Evolutionary conservation across 2,797 vertebrate genomes (phyloP).

Genomic region (Natrix natrix): DNA sequence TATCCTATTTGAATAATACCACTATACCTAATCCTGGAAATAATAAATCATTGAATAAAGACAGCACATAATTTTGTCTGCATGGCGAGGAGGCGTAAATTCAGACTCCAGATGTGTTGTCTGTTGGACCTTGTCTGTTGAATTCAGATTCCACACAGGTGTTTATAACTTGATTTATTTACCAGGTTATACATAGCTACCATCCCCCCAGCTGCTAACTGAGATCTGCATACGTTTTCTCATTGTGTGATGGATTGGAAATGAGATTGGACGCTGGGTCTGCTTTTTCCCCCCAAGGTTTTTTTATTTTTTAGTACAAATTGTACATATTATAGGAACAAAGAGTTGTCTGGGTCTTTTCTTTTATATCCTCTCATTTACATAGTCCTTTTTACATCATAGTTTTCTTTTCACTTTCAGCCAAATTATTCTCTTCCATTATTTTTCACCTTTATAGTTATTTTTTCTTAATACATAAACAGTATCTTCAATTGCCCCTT

Average conservation of each 20-base stretch:
- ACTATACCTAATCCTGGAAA: background rate
- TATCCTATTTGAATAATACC: background rate
- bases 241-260: background rate
- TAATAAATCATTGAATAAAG: constrained; percentile 1
- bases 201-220: background rate
- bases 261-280: background rate
- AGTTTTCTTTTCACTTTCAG: no score
- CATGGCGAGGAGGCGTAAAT: background rate
- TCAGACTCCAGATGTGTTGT: constrained; percentile 3
- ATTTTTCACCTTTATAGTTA: no score
- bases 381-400: no score
- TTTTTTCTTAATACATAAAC: no score
- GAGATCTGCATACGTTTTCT: background rate
- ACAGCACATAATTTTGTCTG: background rate
- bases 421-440: no score
- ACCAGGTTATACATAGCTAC: background rate
- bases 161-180: constrained; percentile 5
- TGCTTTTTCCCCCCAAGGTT: background rate
- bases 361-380: no score
- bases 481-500: no score
- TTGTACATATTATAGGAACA: no score
- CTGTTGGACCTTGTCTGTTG: background rate
- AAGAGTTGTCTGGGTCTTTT: no score
- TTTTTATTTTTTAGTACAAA: no score
- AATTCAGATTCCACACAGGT: constrained; percentile 8